Conservation (phyloP, 2,797 vertebrate genomes). For the Zenarchopterus dispar region DNA sequence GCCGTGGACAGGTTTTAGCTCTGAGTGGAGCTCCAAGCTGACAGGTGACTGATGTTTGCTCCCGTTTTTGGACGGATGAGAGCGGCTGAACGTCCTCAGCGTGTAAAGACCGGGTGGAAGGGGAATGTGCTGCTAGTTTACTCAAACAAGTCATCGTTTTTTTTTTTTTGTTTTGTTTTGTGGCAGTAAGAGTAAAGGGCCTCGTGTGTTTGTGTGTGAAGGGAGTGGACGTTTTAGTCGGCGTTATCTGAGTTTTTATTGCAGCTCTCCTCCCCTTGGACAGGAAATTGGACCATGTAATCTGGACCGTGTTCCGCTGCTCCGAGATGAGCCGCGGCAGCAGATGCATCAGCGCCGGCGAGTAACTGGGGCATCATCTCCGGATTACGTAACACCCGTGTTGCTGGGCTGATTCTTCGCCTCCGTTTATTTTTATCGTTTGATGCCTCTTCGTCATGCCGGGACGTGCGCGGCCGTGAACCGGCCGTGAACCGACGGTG, state of each 20-base stretch:
- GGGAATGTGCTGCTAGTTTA: too few species aligned
- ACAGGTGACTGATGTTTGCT: too few species aligned
- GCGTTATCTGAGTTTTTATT: constrained; percentile 4
- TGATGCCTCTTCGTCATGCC: constrained; percentile 59
- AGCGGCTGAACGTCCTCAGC: too few species aligned
- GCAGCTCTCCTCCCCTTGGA: neutral
- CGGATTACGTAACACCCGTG: constrained; percentile 71
- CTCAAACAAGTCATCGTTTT: too few species aligned
- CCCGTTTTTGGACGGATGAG: too few species aligned
- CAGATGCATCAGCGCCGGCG: constrained; percentile 7
- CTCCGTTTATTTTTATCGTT: constrained; percentile 79
- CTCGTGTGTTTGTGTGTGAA: constrained; percentile 7
- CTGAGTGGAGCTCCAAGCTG: constrained; percentile 13
- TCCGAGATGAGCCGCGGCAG: constrained; percentile 20
- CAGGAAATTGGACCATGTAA: constrained; percentile 33
- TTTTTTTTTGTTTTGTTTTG: too few species aligned
- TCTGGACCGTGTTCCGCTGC: constrained; percentile 45
- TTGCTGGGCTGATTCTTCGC: constrained; percentile 71
- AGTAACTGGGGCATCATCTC: constrained; percentile 68
- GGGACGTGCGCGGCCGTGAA: constrained; percentile 53
- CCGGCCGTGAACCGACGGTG: constrained; percentile 47
- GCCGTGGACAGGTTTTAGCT: constrained; percentile 29
- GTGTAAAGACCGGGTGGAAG: too few species aligned
- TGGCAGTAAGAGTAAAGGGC: too few species aligned
- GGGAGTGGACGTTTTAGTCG: constrained; percentile 7